Conservation (phyloP, 2,113 vertebrate species). For the Indicator indicator region DNA sequence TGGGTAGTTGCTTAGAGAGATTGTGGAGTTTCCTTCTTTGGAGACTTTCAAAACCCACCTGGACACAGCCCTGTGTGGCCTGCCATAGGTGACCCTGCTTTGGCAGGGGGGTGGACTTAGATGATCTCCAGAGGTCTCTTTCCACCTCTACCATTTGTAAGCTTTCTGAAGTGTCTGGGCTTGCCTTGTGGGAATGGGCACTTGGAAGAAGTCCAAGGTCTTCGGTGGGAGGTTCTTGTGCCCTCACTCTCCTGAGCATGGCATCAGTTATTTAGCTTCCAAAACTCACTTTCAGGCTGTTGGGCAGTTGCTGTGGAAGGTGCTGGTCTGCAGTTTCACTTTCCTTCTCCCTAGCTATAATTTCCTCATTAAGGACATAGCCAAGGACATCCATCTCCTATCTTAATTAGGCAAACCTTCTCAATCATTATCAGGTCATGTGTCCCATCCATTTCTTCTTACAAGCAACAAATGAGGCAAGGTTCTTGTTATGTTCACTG, state of each 20-base stretch:
- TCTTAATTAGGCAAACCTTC: constrained; percentile 61
- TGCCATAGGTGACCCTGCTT: too few species aligned
- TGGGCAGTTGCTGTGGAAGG: not conserved
- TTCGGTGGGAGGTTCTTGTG: not conserved
- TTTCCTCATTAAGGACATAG: constrained; percentile 30
- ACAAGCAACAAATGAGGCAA: constrained; percentile 23
- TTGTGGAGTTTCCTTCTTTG: too few species aligned
- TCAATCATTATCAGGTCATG: constrained; percentile 43
- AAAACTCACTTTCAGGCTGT: not conserved
- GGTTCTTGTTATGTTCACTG: constrained; percentile 50
- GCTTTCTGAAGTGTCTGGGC: not conserved
- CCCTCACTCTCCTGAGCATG: rapidly evolving
- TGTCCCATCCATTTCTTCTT: constrained; percentile 39
- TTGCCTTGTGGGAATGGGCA: not conserved
- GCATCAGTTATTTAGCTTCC: not conserved
- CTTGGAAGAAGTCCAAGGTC: not conserved
- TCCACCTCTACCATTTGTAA: not conserved
- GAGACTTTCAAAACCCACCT: too few species aligned
- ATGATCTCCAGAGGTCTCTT: too few species aligned
- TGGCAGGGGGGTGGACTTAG: too few species aligned
- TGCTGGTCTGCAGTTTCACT: not conserved
- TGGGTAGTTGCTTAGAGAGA: too few species aligned
- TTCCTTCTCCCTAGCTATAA: not conserved
- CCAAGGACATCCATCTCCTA: constrained; percentile 53
- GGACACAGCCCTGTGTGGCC: too few species aligned